Percentiles rank a stretch among this genome's conserved stretches.
Evolutionary conservation across 2,888 invertebrate genomes (phyloP).

Genomic region (Caradrina clavipalpis): DNA sequence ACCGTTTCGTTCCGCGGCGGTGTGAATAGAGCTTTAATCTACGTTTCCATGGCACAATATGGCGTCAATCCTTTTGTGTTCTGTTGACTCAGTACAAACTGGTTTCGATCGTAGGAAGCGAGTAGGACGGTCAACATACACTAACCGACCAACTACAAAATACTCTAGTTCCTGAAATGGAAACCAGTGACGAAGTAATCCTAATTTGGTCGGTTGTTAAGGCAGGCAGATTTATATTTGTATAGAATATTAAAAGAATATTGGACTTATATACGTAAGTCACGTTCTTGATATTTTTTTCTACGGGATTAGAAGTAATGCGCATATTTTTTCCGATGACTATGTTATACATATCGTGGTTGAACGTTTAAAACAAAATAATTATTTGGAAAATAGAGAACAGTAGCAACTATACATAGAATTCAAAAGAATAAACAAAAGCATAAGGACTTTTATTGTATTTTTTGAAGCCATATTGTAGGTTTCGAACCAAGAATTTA

Average conservation of each 20-base stretch:
- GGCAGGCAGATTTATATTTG: slow-evolving; percentile 40
- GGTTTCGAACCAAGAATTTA: neutral
- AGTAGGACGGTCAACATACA: slow-evolving; percentile 39
- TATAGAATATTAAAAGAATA: slow-evolving; percentile 37
- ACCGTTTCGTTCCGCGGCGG: neutral
- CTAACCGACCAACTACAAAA: slow-evolving; percentile 44
- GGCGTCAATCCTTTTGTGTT: slow-evolving; percentile 52
- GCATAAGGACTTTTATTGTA: neutral
- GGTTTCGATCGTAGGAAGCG: slow-evolving; percentile 50
- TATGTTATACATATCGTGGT: neutral
- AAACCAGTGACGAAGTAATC: neutral
- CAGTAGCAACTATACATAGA: neutral
- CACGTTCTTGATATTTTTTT: slow-evolving; percentile 49
- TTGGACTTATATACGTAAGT: slow-evolving; percentile 41
- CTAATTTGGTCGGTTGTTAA: slow-evolving; percentile 26
- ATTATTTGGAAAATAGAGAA: neutral
- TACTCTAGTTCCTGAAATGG: neutral
- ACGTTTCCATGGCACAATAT: slow-evolving; percentile 46
- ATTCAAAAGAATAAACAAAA: neutral
- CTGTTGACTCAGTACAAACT: slow-evolving; percentile 60
- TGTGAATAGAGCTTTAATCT: neutral
- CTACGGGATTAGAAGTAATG: slow-evolving; percentile 7
- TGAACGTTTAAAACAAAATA: neutral
- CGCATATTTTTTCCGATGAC: slow-evolving; percentile 28
- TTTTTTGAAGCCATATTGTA: too few relatives aligned